Percentiles rank a stretch among this genome's conserved stretches.
Evolutionary conservation across 1,140 invertebrate genomes (phyloP).

Genomic region (Berghia stephanieae): DNA sequence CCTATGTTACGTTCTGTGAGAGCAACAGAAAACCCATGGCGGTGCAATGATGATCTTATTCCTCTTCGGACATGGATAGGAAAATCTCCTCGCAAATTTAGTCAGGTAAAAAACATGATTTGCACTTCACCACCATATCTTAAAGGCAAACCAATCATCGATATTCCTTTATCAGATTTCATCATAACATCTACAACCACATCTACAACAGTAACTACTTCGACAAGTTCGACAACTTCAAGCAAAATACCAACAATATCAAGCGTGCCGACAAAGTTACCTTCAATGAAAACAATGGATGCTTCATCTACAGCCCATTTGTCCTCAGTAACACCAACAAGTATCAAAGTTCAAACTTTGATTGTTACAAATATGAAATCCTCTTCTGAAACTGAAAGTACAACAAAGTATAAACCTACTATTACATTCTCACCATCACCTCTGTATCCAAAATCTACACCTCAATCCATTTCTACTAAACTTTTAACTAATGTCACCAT

Average conservation of each 20-base stretch:
- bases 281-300: background rate
- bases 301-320: background rate
- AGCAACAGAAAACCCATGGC: constrained; percentile 65
- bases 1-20: constrained; percentile 71
- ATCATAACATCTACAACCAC: constrained; percentile 11
- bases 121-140: constrained; percentile 53
- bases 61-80: constrained; percentile 63
- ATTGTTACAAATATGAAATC: background rate
- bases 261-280: background rate
- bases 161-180: constrained; percentile 29
- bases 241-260: background rate
- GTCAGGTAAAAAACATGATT: constrained; percentile 47
- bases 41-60: constrained; percentile 58
- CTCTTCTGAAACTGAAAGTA: background rate
- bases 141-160: constrained; percentile 47
- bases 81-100: constrained; percentile 43
- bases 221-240: background rate
- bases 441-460: too few species aligned
- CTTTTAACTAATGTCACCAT: too few species aligned
- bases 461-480: too few species aligned
- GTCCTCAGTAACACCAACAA: background rate
- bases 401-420: background rate
- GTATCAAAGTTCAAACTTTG: background rate
- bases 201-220: background rate
- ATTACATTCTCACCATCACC: background rate